phyloP scores from a whole-genome alignment of 2,888 invertebrate species.

The Salticus scenicus region DNA sequence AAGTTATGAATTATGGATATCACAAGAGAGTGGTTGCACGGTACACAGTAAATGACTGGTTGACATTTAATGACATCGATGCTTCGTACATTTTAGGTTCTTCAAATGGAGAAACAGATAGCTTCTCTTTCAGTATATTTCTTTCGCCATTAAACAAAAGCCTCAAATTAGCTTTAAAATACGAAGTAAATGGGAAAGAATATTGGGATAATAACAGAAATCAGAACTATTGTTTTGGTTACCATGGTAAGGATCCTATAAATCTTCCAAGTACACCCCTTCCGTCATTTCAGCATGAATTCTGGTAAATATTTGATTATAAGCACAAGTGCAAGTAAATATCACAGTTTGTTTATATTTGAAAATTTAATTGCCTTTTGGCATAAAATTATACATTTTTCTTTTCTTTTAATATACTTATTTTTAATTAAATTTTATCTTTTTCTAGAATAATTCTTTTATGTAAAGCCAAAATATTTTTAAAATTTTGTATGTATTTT shows the following conservation, averaged over 20 bases:
- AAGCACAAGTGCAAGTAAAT: background rate
- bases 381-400: too few relatives aligned
- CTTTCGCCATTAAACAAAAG: slow-evolving; percentile 9
- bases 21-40: slow-evolving; percentile 47
- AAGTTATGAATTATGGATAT: slow-evolving; percentile 54
- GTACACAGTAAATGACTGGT: slow-evolving; percentile 49
- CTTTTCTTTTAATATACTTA: too few relatives aligned
- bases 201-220: slow-evolving; percentile 65
- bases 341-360: background rate
- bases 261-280: slow-evolving; percentile 33
- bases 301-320: slow-evolving; percentile 58
- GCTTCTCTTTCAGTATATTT: slow-evolving; percentile 55
- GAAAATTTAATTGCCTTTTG: background rate
- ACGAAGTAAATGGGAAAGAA: slow-evolving; percentile 39
- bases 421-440: too few relatives aligned
- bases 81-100: slow-evolving; percentile 56
- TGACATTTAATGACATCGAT: slow-evolving; percentile 40
- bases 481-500: too few relatives aligned
- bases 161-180: slow-evolving; percentile 48
- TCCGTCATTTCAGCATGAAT: slow-evolving; percentile 54
- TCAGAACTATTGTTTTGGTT: slow-evolving; percentile 43
- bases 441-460: too few relatives aligned
- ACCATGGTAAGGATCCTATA: slow-evolving; percentile 21
- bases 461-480: too few relatives aligned
- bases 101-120: slow-evolving; percentile 24